Base-by-base conservation (phyloP, 1,140 invertebrate genomes). In the Panulirus ornatus region DNA sequence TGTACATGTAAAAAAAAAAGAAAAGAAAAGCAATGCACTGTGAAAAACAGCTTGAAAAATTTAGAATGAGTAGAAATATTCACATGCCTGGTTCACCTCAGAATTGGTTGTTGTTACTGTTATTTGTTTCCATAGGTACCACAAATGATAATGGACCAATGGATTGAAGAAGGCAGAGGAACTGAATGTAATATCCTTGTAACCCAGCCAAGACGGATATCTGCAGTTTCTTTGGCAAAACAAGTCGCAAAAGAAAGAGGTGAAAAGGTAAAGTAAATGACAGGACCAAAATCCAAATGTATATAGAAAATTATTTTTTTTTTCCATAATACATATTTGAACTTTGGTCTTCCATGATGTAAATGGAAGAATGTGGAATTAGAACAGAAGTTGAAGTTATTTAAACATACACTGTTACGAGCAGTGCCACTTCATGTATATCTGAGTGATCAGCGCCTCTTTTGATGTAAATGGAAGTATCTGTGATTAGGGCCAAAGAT, bases 131-230 rank as follows among this genome's bases (percentile, higher is more conserved):
- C 63, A 34, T 97, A 98, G 94, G 96, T 99, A 34, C 97, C 98
- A 1, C 98, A 99, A 94, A 99, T 96, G 93, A 96, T 99, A 91
- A 93, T 99, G 22, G 97, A 99, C 93, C 94, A 97, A 92, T 98
- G 95, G 95, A 94, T 96, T 44, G 91, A 94, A 14, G 82, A 92
- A 34, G 93, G 93, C 0, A 88, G 91, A 51, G 95, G 95, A 79
- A 94, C 94, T 36, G 92, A 96, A 92, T 95, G 97, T 54, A 96
- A 97, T 93, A 97, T 99, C 90, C 95, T 99, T 70, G 98, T 97
- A 92, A 99, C 98, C 0, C 98, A 99, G 93, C 98, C 98, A 0
- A 95, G 98, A 82, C 95, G 98, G 91, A 96, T 99, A 92, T 98
- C 98, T 38, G 98, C 98, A 27, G 96, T 99, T 91, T 97, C 97